Evolutionary conservation across 2,113 vertebrate species (phyloP).

Genomic region (Ctenomys sociabilis): DNA sequence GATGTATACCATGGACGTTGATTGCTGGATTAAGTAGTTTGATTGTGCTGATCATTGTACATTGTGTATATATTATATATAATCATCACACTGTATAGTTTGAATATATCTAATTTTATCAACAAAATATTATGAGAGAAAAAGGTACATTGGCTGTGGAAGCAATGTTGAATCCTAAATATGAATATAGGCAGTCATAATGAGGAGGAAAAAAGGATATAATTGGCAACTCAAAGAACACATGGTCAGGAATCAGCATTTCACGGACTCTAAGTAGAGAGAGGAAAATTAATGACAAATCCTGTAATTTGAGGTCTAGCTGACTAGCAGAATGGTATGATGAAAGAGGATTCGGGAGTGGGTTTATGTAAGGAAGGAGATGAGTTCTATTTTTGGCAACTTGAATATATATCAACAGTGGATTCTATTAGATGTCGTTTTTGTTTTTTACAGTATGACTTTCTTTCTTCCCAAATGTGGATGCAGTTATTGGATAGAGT

Average conservation of each 20-base stretch:
- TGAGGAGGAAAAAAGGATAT: background rate
- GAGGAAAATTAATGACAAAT: conserved; percentile 46
- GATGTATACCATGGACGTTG: background rate
- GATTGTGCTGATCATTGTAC: background rate
- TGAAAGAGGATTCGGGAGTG: background rate
- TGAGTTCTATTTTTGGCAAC: conserved; percentile 24
- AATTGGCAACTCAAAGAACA: background rate
- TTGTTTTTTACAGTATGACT: background rate
- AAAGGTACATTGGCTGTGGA: conserved; percentile 9
- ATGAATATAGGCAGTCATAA: conserved; percentile 12
- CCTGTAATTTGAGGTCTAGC: background rate
- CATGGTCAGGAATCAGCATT: background rate
- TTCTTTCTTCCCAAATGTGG: background rate
- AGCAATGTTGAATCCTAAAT: background rate
- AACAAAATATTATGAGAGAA: background rate
- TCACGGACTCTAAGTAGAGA: background rate
- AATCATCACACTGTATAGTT: background rate
- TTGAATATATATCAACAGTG: background rate
- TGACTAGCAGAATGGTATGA: conserved; percentile 43
- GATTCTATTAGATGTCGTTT: background rate
- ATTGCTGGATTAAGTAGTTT: background rate
- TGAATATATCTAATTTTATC: background rate
- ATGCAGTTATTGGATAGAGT: background rate
- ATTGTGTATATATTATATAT: background rate
- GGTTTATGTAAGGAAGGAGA: conserved; percentile 32